Evolutionary conservation across 35 echinoderm and acorn worm genomes (phyloP).

Genomic region (Apostichopus parvimensis): DNA sequence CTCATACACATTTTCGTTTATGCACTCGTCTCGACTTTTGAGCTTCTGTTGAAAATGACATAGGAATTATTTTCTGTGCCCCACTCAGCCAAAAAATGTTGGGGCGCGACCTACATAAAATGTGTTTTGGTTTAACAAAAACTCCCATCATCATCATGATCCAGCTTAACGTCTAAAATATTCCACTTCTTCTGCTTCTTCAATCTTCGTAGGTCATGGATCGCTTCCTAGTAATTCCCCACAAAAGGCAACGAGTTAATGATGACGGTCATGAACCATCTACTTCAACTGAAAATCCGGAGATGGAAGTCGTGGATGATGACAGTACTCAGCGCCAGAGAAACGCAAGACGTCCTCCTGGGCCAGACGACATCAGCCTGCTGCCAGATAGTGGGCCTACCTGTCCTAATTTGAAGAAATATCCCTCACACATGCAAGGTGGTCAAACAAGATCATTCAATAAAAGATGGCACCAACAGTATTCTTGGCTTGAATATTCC

Average conservation of each 20-base stretch:
- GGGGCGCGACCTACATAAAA: not conserved
- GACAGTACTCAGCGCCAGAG: conserved; percentile 4
- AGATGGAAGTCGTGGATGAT: conserved; percentile 1
- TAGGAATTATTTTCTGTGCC: no score
- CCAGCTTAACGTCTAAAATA: not conserved
- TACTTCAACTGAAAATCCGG: conserved; percentile 30
- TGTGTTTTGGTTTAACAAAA: not conserved
- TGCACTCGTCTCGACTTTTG: no score
- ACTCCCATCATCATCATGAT: not conserved
- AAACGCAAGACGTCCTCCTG: conserved; percentile 21
- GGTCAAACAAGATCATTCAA: conserved; percentile 47
- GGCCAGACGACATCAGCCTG: conserved; percentile 37
- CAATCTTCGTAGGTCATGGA: conserved; percentile 31
- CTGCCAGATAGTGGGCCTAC: conserved; percentile 34
- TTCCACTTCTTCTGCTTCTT: not conserved
- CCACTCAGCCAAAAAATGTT: not conserved
- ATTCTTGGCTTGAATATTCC: conserved; percentile 51
- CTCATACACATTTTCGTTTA: no score
- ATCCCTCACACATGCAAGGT: conserved; percentile 25
- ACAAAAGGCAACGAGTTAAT: conserved; percentile 42
- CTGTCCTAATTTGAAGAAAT: conserved; percentile 32
- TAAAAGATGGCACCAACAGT: conserved; percentile 37
- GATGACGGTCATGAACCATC: conserved; percentile 16
- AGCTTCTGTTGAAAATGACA: no score
- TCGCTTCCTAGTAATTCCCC: conserved; percentile 43